Conservation (phyloP, 2,797 vertebrate genomes). For the Parauchenoglanis ngamensis region DNA sequence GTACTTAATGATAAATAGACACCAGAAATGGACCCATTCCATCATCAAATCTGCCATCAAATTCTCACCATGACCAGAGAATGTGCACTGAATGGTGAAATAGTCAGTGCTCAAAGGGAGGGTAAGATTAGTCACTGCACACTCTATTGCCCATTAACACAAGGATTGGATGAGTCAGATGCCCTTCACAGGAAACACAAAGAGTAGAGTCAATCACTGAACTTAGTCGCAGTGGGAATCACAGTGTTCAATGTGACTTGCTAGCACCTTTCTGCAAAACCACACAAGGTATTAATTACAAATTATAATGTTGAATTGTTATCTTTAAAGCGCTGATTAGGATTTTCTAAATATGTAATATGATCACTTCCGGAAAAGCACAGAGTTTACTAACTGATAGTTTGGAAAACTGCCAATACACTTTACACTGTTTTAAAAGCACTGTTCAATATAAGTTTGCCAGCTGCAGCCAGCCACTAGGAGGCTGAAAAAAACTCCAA, state of each 20-base stretch:
- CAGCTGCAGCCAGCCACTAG: not conserved
- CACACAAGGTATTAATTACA: slow-evolving; percentile 12
- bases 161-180: slow-evolving; percentile 18
- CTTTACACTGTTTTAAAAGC: not conserved
- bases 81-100: not conserved
- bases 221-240: slow-evolving; percentile 12
- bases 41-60: not conserved
- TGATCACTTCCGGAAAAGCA: not conserved
- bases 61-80: not conserved
- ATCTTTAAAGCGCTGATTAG: not conserved
- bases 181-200: slow-evolving; percentile 22
- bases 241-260: slow-evolving; percentile 2
- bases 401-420: not conserved
- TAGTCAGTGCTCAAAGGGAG: slow-evolving; percentile 13
- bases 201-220: slow-evolving; percentile 15
- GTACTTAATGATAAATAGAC: not conserved
- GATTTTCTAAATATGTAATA: not conserved
- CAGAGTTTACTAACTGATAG: too few species aligned
- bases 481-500: not conserved
- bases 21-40: not conserved
- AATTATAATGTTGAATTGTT: not conserved
- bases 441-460: not conserved
- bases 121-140: slow-evolving; percentile 14
- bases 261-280: slow-evolving; percentile 1
- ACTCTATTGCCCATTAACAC: slow-evolving; percentile 31